Evolutionary conservation across 2,797 vertebrate genomes (phyloP), one percentile per base, ranked within the genome.

Genomic region (Melanotaenia parkinsoni): DNA sequence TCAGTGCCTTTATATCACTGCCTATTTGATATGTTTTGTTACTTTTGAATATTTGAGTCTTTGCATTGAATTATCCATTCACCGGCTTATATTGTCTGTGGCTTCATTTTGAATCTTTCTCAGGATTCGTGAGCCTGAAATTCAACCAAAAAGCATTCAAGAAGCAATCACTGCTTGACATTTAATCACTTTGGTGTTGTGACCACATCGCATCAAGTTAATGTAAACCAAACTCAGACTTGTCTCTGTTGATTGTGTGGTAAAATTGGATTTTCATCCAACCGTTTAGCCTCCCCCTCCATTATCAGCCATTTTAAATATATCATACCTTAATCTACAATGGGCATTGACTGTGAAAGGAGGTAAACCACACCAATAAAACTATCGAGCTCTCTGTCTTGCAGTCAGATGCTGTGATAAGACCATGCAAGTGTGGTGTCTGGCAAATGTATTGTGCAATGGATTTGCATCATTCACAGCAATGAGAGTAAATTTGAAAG

Each of bases 181-280:
- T 88, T 82, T 89, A 87, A 92, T 89, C 84, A 68, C 70, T 79
- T 3, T 10, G 76, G 32, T 71, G 82, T 76, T 83, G 81, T 72
- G 82, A 43, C 67, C 84, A 76, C 88, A 88, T 90, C 90, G 73
- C 90, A 65, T 76, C 77, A 71, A 83, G 58, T 88, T 90, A 88
- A 88, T 82, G 70, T 74, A 61, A 76, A 71, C 81, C 45, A 22
- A 79, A 84, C 75, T 77, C 70, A 66, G 77, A 58, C 85, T 75
- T 63, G 80, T 90, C 90, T 88, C 82, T 35, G 38, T 71, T 77
- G 86, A 91, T 90, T 90, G 88, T 85, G 78, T 59, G 77, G 75
- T 74, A 84, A 92, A 92, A 92, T 93, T 88, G 90, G 87, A 92
- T 91, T 91, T 90, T 84, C 83, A 86, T 84, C 75, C 86, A 83